phyloP scores from a whole-genome alignment of 1,140 invertebrate genomes.

The Atta cephalotes region DNA sequence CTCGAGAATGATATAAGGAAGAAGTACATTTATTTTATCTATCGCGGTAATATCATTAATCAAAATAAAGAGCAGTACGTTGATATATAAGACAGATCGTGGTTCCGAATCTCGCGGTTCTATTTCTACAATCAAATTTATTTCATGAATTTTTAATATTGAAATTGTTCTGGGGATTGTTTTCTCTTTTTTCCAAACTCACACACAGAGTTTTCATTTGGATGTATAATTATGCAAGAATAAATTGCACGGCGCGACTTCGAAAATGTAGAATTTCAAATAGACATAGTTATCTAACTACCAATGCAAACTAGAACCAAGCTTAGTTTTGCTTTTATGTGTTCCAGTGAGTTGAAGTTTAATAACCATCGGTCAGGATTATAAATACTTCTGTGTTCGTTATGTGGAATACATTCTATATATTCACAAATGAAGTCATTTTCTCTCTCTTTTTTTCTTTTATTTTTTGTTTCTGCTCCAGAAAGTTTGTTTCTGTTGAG shows the following conservation, averaged over 20 bases:
- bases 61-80: constrained; percentile 1
- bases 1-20: background rate
- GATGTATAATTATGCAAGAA: constrained; percentile 56
- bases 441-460: background rate
- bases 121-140: constrained; percentile 36
- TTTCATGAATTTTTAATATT: constrained; percentile 46
- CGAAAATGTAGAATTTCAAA: constrained; percentile 60
- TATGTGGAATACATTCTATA: background rate
- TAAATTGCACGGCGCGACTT: constrained; percentile 52
- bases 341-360: constrained; percentile 46
- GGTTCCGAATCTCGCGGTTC: background rate
- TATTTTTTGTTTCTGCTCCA: no score
- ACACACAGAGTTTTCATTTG: constrained; percentile 39
- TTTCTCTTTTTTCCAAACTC: constrained; percentile 22
- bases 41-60: constrained; percentile 5
- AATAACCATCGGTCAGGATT: constrained; percentile 51
- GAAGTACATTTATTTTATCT: constrained; percentile 25
- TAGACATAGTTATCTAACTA: constrained; percentile 44
- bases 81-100: constrained; percentile 24
- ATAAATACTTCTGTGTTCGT: constrained; percentile 13
- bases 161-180: constrained; percentile 6
- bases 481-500: background rate
- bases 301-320: constrained; percentile 50
- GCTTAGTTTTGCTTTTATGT: constrained; percentile 47
- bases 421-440: background rate